Percentiles rank a stretch among this genome's conserved stretches.
Evolutionary conservation across 1,140 invertebrate genomes (phyloP).

Genomic region (honey bee (Apis mellifera)): DNA sequence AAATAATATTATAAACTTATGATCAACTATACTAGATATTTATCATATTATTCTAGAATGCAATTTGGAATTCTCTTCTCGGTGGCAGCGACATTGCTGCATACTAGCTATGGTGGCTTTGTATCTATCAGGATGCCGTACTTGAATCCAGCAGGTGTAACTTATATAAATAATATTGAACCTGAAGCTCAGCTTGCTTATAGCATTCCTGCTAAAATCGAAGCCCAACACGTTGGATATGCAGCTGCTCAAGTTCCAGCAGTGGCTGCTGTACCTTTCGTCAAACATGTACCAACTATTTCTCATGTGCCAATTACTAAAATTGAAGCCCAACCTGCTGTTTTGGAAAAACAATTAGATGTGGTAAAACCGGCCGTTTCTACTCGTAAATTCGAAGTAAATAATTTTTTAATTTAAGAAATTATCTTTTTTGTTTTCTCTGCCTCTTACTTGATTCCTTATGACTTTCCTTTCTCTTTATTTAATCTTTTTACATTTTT

Average conservation of each 20-base stretch:
- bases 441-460: not conserved
- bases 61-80: slow-evolving; percentile 61
- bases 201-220: slow-evolving; percentile 67
- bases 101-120: slow-evolving; percentile 68
- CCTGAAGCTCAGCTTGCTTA: slow-evolving; percentile 65
- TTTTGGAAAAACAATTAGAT: slow-evolving; percentile 82
- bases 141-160: slow-evolving; percentile 80
- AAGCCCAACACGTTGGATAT: slow-evolving; percentile 74
- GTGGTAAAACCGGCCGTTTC: slow-evolving; percentile 82
- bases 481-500: not conserved
- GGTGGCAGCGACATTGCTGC: slow-evolving; percentile 72
- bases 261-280: slow-evolving; percentile 78
- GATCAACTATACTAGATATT: not conserved
- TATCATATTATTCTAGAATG: slow-evolving; percentile 63
- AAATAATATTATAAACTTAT: not conserved
- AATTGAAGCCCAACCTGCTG: slow-evolving; percentile 80
- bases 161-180: slow-evolving; percentile 74
- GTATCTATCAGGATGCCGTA: slow-evolving; percentile 79
- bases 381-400: slow-evolving; percentile 79
- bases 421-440: not conserved
- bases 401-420: not conserved
- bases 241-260: slow-evolving; percentile 71
- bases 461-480: not conserved
- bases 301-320: slow-evolving; percentile 82
- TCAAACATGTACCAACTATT: slow-evolving; percentile 80